A percentile compares a stretch with the other conserved stretches of the same genome.
Conservation (phyloP, 2,113 vertebrate genomes). For the Poecilia latipinna region DNA sequence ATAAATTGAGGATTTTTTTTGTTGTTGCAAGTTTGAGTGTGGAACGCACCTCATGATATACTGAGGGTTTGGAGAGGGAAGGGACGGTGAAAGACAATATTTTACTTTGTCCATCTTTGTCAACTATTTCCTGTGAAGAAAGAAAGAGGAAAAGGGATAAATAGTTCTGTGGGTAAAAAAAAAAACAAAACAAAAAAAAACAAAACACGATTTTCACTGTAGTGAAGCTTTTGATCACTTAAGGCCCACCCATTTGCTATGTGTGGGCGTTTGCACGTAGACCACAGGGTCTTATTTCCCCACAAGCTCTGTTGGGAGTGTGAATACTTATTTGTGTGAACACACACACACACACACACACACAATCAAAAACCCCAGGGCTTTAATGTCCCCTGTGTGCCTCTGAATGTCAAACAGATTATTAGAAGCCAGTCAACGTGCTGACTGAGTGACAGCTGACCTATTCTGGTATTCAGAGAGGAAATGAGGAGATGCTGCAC, state of each 20-base stretch:
- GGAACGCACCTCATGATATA: conserved; percentile 89
- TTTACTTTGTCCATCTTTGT: conserved; percentile 96
- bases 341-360: conserved; percentile 7
- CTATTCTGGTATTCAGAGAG: conserved; percentile 75
- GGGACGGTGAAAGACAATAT: conserved; percentile 94
- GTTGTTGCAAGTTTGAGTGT: neutral
- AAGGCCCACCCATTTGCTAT: conserved; percentile 17
- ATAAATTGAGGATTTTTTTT: neutral
- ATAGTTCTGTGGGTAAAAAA: conserved; percentile 11
- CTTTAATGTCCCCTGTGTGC: conserved; percentile 46
- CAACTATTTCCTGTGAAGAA: conserved; percentile 90
- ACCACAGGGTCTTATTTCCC: conserved; percentile 23
- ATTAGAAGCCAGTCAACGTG: conserved; percentile 43
- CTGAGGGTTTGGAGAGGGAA: conserved; percentile 95
- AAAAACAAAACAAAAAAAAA: conserved; percentile 32
- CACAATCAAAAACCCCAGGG: conserved; percentile 24
- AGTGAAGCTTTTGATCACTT: conserved; percentile 14
- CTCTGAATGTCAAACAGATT: conserved; percentile 74
- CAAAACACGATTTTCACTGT: neutral
- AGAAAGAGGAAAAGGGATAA: conserved; percentile 38
- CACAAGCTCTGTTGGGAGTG: conserved; percentile 17
- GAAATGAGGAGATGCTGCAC: conserved; percentile 33
- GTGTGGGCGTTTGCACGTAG: conserved; percentile 38
- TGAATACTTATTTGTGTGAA: neutral
- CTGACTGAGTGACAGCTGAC: conserved; percentile 71